Conservation (phyloP, 2,888 invertebrate species). For the Thalpophila matura region DNA sequence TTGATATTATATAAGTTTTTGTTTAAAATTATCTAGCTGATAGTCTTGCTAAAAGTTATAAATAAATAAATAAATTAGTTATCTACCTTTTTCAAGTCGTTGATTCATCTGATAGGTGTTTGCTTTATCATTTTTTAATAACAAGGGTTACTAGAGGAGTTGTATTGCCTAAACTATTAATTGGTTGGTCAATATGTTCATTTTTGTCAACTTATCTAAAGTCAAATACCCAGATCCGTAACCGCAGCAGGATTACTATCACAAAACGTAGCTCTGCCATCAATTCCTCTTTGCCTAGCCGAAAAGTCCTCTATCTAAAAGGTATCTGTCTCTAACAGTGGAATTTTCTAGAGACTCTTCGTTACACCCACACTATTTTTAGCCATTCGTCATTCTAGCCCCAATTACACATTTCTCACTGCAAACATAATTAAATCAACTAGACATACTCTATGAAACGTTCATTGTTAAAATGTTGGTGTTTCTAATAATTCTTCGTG, state of each 20-base stretch:
- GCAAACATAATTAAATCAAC: conserved; percentile 55
- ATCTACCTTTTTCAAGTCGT: too few relatives aligned
- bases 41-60: too few relatives aligned
- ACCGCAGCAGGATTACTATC: not conserved
- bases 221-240: not conserved
- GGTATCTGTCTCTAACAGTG: not conserved
- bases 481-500: conserved; percentile 50
- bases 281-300: not conserved
- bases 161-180: too few relatives aligned
- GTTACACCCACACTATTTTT: conserved; percentile 26
- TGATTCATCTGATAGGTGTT: too few relatives aligned
- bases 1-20: too few relatives aligned
- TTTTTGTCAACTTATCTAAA: too few relatives aligned
- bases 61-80: too few relatives aligned
- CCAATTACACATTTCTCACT: conserved; percentile 42
- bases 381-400: conserved; percentile 12
- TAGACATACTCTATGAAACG: conserved; percentile 28
- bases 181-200: too few relatives aligned
- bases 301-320: too few relatives aligned
- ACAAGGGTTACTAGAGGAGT: too few relatives aligned
- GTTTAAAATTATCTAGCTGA: too few relatives aligned
- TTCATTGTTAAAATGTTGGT: conserved; percentile 56
- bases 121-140: too few relatives aligned
- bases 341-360: not conserved
- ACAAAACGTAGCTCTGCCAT: not conserved